phyloP scores from a whole-genome alignment of 2,113 vertebrate species.

The Colius striatus region DNA sequence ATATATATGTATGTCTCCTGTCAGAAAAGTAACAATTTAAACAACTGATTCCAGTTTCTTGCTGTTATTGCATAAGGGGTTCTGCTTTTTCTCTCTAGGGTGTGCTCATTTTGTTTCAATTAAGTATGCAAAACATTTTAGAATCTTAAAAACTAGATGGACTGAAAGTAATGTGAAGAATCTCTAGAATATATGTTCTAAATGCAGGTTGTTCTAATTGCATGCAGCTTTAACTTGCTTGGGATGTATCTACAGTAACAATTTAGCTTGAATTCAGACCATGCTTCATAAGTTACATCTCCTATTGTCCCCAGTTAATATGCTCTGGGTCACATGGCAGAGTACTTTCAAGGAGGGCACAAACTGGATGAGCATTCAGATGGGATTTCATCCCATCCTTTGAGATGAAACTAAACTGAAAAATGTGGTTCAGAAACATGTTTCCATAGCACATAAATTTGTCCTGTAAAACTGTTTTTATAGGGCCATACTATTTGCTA shows the following conservation, averaged over 20 bases:
- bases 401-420: neutral
- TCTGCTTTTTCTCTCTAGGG: neutral
- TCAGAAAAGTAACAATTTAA: neutral
- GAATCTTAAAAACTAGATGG: neutral
- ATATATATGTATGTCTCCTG: rapidly evolving
- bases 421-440: neutral
- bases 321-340: neutral
- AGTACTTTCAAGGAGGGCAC: neutral
- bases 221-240: neutral
- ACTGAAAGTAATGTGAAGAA: neutral
- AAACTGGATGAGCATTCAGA: neutral
- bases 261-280: neutral
- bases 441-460: neutral
- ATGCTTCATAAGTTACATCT: neutral
- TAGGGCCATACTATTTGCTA: neutral
- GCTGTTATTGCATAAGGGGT: neutral
- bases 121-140: neutral
- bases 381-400: neutral
- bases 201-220: neutral
- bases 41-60: neutral
- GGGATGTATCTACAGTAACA: neutral
- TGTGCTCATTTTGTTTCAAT: neutral
- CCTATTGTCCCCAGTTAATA: neutral
- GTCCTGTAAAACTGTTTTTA: neutral
- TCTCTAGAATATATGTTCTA: neutral